These are phyloP conservation scores for Harpegnathos saltator DNA, from an alignment of 1,140 invertebrate genomes.

Conservation along the genomic window DNA sequence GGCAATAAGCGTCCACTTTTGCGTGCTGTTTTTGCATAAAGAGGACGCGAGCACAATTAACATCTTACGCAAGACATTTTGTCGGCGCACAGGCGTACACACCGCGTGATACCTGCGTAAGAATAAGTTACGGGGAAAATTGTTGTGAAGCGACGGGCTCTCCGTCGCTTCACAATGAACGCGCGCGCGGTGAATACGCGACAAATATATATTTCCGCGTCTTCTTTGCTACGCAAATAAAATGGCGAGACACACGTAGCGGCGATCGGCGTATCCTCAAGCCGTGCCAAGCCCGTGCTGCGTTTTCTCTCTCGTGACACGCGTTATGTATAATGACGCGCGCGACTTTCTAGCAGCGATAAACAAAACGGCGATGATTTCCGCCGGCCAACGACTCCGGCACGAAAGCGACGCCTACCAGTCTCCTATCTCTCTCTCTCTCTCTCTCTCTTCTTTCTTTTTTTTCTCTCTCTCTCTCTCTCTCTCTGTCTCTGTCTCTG, in stretches of 20 bases:
- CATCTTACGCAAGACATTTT: background rate
- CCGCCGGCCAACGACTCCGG: constrained; percentile 47
- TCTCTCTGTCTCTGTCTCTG: too few species aligned
- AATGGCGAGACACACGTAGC: background rate
- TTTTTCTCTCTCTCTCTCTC: too few species aligned
- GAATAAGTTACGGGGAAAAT: too few species aligned
- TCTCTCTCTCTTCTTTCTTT: too few species aligned
- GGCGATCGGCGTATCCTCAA: background rate
- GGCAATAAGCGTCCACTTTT: background rate
- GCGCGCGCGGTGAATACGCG: too few species aligned
- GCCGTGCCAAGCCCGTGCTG: background rate
- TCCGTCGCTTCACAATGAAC: background rate
- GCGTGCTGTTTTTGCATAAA: too few species aligned
- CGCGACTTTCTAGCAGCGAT: constrained; percentile 49
- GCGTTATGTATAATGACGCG: too few species aligned
- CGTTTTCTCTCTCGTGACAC: constrained; percentile 12
- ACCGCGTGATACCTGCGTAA: too few species aligned
- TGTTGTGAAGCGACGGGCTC: background rate
- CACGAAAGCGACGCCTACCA: constrained; percentile 1
- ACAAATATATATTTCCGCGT: background rate
- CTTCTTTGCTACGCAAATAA: constrained; percentile 10
- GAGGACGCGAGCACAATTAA: background rate
- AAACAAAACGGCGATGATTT: constrained; percentile 51
- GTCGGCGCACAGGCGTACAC: too few species aligned
- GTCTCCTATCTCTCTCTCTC: too few species aligned